These are phyloP conservation scores for Pteronotus mesoamericanus DNA, from an alignment of 2,797 vertebrate species.

Conservation along the genomic window DNA sequence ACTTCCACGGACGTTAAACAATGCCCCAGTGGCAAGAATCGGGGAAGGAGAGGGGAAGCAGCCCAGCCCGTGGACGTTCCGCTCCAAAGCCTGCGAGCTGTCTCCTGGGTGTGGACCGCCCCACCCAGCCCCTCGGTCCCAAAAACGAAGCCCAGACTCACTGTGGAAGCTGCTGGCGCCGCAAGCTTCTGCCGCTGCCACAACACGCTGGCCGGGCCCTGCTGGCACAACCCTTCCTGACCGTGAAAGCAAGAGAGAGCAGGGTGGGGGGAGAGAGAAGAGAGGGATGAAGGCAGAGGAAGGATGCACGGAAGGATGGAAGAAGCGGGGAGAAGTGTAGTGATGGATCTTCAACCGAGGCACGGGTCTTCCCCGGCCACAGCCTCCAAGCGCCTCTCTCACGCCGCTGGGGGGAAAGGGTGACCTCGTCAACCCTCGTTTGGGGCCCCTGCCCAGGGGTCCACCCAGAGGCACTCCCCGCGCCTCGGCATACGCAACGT, in stretches of 20 bases:
- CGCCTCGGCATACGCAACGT: not conserved
- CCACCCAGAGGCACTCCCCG: accelerated
- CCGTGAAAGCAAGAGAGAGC: slow-evolving; percentile 77
- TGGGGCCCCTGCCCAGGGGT: not conserved
- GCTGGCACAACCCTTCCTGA: slow-evolving; percentile 84
- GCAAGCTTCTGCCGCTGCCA: slow-evolving; percentile 84
- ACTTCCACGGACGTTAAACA: slow-evolving; percentile 38
- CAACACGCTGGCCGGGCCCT: slow-evolving; percentile 79
- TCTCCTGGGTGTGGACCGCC: slow-evolving; percentile 52
- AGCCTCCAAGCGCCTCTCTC: not conserved
- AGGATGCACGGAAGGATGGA: slow-evolving; percentile 72
- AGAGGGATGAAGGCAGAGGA: slow-evolving; percentile 69
- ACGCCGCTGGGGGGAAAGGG: not conserved
- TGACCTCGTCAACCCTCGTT: not conserved
- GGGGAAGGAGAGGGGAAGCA: not conserved
- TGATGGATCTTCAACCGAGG: slow-evolving; percentile 71
- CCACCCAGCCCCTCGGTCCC: slow-evolving; percentile 73
- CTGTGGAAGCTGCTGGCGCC: slow-evolving; percentile 82
- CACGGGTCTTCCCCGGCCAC: slow-evolving; percentile 3
- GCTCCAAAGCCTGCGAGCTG: slow-evolving; percentile 60
- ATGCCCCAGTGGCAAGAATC: not conserved
- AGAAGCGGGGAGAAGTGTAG: slow-evolving; percentile 76
- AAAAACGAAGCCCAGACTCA: slow-evolving; percentile 78
- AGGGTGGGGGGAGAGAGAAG: slow-evolving; percentile 34
- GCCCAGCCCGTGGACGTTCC: slow-evolving; percentile 36